Conservation (phyloP, 2,113 vertebrate species). For the Stegastes partitus region DNA sequence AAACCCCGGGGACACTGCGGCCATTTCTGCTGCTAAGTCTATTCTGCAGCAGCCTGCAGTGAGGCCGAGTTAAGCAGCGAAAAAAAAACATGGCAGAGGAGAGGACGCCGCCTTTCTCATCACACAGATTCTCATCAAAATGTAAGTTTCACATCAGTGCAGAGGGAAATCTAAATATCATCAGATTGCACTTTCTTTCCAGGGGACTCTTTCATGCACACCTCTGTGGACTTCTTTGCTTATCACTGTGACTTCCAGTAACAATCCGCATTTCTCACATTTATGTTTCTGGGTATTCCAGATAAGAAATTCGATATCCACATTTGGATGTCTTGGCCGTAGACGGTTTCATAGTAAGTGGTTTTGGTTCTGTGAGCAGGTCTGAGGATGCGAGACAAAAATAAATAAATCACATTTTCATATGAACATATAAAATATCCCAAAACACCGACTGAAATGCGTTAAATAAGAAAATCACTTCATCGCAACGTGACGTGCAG, state of each 20-base stretch:
- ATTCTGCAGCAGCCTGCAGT: slow-evolving; percentile 47
- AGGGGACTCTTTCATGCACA: neutral
- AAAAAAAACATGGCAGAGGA: slow-evolving; percentile 14
- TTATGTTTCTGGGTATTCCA: neutral
- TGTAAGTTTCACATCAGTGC: neutral
- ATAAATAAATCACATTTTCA: no score
- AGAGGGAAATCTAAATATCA: neutral
- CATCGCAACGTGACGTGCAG: no score
- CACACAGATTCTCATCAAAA: slow-evolving; percentile 17
- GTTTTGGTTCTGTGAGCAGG: neutral
- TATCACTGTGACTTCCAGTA: neutral
- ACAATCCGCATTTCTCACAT: no score
- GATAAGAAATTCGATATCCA: neutral
- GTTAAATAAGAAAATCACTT: no score
- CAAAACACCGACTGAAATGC: no score
- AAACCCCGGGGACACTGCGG: slow-evolving; percentile 59
- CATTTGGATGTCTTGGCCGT: neutral
- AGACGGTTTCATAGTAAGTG: neutral
- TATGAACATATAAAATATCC: no score
- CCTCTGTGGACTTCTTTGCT: accelerated
- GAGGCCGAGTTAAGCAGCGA: slow-evolving; percentile 6
- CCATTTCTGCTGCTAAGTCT: slow-evolving; percentile 62
- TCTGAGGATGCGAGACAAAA: no score
- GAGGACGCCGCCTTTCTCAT: neutral
- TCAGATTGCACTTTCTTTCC: neutral